Conservation (phyloP, 2,888 invertebrate species). For the Mactromeris polynyma region DNA sequence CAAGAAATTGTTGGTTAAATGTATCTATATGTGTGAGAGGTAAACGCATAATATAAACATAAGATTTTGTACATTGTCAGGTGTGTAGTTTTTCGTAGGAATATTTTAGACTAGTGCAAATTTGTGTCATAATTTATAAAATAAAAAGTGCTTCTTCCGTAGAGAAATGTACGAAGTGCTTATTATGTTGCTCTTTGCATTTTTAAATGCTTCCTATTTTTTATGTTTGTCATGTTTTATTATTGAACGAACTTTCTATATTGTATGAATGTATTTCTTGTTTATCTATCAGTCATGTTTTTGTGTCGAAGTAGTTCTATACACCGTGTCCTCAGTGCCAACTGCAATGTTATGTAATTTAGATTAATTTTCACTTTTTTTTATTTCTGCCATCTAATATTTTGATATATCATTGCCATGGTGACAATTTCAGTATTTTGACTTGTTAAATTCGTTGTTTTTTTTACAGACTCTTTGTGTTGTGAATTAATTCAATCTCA, state of each 20-base stretch:
- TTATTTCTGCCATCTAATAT: too few relatives aligned
- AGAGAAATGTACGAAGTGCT: constrained; percentile 17
- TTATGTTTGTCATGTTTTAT: constrained; percentile 14
- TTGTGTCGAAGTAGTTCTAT: neutral
- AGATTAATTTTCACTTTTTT: neutral
- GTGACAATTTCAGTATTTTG: neutral
- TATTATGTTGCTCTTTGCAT: constrained; percentile 1
- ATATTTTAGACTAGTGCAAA: constrained; percentile 15
- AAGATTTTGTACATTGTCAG: constrained; percentile 5
- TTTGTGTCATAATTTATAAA: constrained; percentile 37
- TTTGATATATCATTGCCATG: neutral
- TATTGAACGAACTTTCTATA: neutral
- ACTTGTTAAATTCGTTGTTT: neutral
- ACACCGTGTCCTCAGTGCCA: neutral
- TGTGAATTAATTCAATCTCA: neutral
- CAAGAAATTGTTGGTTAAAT: neutral
- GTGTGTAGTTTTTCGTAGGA: constrained; percentile 14
- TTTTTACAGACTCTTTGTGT: neutral
- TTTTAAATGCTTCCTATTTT: constrained; percentile 24
- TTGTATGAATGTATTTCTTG: constrained; percentile 9
- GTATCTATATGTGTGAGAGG: neutral
- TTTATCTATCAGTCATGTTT: neutral
- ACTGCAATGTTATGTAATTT: neutral
- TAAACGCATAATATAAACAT: constrained; percentile 29
- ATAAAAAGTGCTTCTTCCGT: constrained; percentile 28